phyloP scores from a whole-genome alignment of 2,113 vertebrate species.

The Danio rerio region GRCz12tu NC_133178.1:44771501-44772000 shows the following conservation, averaged over 20 bases:
- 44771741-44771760: slow-evolving; percentile 37
- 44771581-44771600: slow-evolving; percentile 5
- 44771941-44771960: slow-evolving; percentile 61
- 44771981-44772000: slow-evolving; percentile 62
- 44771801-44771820: slow-evolving; percentile 57
- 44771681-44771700: slow-evolving; percentile 10
- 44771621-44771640: slow-evolving; percentile 34
- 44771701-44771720: slow-evolving; percentile 34
- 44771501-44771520: too few species aligned
- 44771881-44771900: neutral
- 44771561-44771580: slow-evolving; percentile 1
- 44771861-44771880: slow-evolving; percentile 50
- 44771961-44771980: slow-evolving; percentile 64
- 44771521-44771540: too few species aligned
- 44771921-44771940: slow-evolving; percentile 62
- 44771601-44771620: neutral
- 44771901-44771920: slow-evolving; percentile 49
- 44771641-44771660: slow-evolving; percentile 39
- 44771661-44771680: slow-evolving; percentile 2
- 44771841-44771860: slow-evolving; percentile 56
- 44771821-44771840: slow-evolving; percentile 56
- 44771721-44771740: slow-evolving; percentile 53
- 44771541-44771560: neutral
- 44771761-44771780: slow-evolving; percentile 44
- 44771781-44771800: slow-evolving; percentile 59